phyloP scores from a whole-genome alignment of 2,888 invertebrate species.

The Dynastes maya region DNA sequence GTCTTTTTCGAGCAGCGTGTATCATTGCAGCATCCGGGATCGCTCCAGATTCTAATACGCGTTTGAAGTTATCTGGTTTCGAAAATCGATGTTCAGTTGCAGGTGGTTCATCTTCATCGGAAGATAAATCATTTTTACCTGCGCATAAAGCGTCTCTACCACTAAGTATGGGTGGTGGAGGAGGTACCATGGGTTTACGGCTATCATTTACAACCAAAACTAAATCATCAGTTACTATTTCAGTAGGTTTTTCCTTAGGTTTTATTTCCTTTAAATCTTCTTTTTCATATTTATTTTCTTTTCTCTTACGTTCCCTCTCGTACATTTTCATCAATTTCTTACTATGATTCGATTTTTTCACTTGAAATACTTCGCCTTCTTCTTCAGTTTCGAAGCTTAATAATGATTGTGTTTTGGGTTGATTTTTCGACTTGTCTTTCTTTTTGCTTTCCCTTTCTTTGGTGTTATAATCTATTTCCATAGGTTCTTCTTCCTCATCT shows the following conservation, averaged over 20 bases:
- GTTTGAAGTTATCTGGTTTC: slow-evolving; percentile 82
- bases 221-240: slow-evolving; percentile 81
- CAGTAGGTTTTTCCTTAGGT: slow-evolving; percentile 74
- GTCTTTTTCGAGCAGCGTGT: slow-evolving; percentile 94
- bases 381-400: slow-evolving; percentile 89
- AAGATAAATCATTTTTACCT: slow-evolving; percentile 77
- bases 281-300: slow-evolving; percentile 70
- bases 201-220: slow-evolving; percentile 72
- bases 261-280: slow-evolving; percentile 60
- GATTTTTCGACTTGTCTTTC: slow-evolving; percentile 66
- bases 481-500: slow-evolving; percentile 73
- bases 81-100: slow-evolving; percentile 72
- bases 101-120: slow-evolving; percentile 78
- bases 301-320: slow-evolving; percentile 83
- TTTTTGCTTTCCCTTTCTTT: slow-evolving; percentile 60
- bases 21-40: slow-evolving; percentile 99
- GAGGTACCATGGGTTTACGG: slow-evolving; percentile 65
- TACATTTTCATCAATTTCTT: slow-evolving; percentile 89
- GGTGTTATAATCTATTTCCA: slow-evolving; percentile 67
- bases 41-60: slow-evolving; percentile 88
- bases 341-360: slow-evolving; percentile 96
- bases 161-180: slow-evolving; percentile 75
- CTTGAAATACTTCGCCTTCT: slow-evolving; percentile 92
- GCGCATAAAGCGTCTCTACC: slow-evolving; percentile 89
- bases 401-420: slow-evolving; percentile 74